Evolutionary conservation across 2,113 vertebrate genomes (phyloP).

Genomic region (Pogonocichla stellata): DNA sequence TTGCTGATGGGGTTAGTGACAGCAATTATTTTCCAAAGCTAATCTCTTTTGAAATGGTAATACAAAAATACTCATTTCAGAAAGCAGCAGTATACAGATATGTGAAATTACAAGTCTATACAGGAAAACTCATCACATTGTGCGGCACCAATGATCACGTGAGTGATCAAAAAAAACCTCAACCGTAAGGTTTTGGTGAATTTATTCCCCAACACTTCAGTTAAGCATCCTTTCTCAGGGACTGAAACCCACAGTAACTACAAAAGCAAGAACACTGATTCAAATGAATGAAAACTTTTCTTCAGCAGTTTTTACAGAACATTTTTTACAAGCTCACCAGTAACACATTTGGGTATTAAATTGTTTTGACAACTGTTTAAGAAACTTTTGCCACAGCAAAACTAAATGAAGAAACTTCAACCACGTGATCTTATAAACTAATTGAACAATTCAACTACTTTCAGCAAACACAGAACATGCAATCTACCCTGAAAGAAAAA

Average conservation of each 20-base stretch:
- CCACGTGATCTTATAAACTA: not conserved
- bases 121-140: not conserved
- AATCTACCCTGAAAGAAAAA: not conserved
- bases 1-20: not conserved
- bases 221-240: not conserved
- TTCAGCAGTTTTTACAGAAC: not conserved
- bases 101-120: not conserved
- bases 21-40: not conserved
- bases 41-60: not conserved
- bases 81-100: not conserved
- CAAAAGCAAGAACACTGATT: not conserved
- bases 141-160: fast-evolving
- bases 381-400: not conserved
- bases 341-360: not conserved
- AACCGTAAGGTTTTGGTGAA: not conserved
- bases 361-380: not conserved
- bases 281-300: not conserved
- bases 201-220: not conserved
- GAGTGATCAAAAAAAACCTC: not conserved
- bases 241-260: not conserved
- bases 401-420: not conserved
- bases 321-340: not conserved
- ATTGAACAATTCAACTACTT: not conserved
- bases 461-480: not conserved
- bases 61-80: not conserved